These are phyloP conservation scores for Rhopalosiphum maidis DNA, from an alignment of 1,140 invertebrate genomes.

Conservation along the genomic window DNA sequence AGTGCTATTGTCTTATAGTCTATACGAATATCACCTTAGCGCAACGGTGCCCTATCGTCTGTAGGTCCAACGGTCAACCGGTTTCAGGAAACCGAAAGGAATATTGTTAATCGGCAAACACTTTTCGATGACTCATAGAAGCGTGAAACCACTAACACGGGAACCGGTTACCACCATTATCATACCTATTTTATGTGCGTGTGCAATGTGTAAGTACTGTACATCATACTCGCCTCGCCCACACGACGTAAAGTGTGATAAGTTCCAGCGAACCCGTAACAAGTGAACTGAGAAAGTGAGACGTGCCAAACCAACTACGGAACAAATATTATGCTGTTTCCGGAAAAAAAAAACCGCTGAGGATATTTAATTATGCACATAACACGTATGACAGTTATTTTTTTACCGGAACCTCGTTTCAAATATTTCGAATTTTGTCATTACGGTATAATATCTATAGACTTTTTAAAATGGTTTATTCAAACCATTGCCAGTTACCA, in stretches of 20 bases:
- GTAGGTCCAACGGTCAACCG: not conserved
- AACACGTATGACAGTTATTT: not conserved
- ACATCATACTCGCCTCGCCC: no score
- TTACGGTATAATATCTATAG: not conserved
- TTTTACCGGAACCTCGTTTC: not conserved
- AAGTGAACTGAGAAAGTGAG: no score
- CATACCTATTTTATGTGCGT: not conserved
- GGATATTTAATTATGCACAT: not conserved
- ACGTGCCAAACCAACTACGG: not conserved
- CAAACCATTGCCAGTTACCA: not conserved
- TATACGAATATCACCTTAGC: not conserved
- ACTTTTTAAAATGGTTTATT: not conserved
- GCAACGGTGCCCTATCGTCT: not conserved
- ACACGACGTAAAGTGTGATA: no score
- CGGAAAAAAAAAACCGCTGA: not conserved
- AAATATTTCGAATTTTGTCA: not conserved
- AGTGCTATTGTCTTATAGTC: not conserved
- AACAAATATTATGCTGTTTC: not conserved
- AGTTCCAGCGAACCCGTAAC: no score
- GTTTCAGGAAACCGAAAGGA: not conserved
- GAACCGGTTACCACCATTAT: conserved; percentile 20
- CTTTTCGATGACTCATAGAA: not conserved
- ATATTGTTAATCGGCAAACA: conserved; percentile 15
- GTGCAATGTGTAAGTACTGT: not conserved
- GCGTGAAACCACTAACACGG: not conserved